These are phyloP conservation scores for Drosophila falleni DNA, from an alignment of 2,888 invertebrate species.

Conservation along the genomic window DNA sequence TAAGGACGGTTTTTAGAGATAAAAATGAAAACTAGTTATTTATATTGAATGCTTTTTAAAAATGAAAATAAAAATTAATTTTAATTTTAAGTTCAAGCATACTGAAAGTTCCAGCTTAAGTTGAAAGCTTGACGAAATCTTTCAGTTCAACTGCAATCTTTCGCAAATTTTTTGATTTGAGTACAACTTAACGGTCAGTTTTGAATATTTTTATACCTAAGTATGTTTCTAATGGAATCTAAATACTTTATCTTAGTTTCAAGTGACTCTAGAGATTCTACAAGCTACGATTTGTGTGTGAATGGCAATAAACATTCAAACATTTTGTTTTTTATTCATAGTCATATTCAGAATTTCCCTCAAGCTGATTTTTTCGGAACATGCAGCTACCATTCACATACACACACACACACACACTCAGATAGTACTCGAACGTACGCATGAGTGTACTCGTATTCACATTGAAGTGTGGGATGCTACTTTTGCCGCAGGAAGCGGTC, in stretches of 20 bases:
- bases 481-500: slow-evolving; percentile 82
- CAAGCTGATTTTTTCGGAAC: slow-evolving; percentile 39
- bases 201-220: background rate
- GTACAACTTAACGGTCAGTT: too few species aligned
- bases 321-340: background rate
- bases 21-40: background rate
- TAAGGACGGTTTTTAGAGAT: background rate
- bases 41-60: background rate
- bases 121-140: too few species aligned
- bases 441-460: slow-evolving; percentile 36
- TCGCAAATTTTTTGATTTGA: too few species aligned
- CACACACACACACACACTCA: slow-evolving; percentile 12
- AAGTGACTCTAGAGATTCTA: too few species aligned
- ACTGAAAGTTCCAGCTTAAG: too few species aligned
- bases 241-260: background rate
- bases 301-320: background rate
- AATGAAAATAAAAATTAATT: background rate
- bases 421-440: slow-evolving; percentile 42
- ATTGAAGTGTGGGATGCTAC: slow-evolving; percentile 72
- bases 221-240: background rate
- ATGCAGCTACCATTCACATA: slow-evolving; percentile 14
- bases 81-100: background rate
- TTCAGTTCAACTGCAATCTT: background rate
- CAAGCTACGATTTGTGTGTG: background rate
- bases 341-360: slow-evolving; percentile 31